Base-by-base conservation (phyloP, 2,888 invertebrate genomes). In the Aproaerema taeniolella region DNA sequence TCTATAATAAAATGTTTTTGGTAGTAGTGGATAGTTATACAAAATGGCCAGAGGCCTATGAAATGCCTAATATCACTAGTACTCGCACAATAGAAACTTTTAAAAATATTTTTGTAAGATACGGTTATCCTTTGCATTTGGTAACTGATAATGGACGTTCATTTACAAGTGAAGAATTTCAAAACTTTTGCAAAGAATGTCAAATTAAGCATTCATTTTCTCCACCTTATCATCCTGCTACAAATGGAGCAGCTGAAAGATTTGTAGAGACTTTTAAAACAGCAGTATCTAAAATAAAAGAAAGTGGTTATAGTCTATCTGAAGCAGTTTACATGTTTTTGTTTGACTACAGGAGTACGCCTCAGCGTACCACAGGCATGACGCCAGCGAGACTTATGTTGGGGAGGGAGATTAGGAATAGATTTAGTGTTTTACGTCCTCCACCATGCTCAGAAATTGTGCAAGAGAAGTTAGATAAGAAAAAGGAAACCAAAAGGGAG, bases 201-300 rank as follows among this genome's bases (percentile, higher is more conserved):
- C 2, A 29, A 11, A 13, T 49, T 20, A 46, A 42, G 31, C 46
- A 49, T 24, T 42, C 38, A 1, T 49, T 46, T 12, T 28, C 48
- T 16, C 44, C 49, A 12, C 49, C 49, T 2, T 37, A 46, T 12
- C 36, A 49, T 12, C 46, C 46, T 4, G 46, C 46, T n/a, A 45
- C 46, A 1, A 47, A 49, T 40, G 46, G 46, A 6, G 43, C 44
- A 1, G 49, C 49, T 2, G 45, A 49, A 26, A 26, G 47, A 8
- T 47, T 49, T 43, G 45, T 49, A 3, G 49, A 45, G 12, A 45
- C 42, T 12, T 46, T 49, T 38, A 48, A 46, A 42, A 25, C 39
- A 10, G 20, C 44, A 28, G 10, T 47, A 2, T n/a, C n/a, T n/a
- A n/a, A n/a, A n/a, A n/a, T n/a, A n/a, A n/a, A n/a, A n/a, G n/a